Base-by-base conservation (phyloP, 2,113 vertebrate genomes). In the Planiliza haematocheilus region DNA sequence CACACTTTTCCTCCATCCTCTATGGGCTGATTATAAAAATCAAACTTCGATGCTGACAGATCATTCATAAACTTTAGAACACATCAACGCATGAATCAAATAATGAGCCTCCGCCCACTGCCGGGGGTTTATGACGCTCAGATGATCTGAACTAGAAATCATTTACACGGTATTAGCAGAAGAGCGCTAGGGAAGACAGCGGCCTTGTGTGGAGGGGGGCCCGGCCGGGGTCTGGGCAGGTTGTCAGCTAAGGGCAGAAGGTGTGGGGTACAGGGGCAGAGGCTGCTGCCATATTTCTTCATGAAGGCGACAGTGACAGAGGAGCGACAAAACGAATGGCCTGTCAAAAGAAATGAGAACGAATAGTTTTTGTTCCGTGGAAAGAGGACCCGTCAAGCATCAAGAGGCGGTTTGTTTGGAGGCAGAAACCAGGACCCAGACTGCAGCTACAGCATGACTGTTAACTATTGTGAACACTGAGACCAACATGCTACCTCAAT, bases 341-440 rank as follows among this genome's bases (percentile, higher is more conserved):
- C 92, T 94, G 93, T 93, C 93, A 92, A 53, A 84, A 72, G 70
- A 92, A 93, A 94, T 93, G 92, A 94, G 91, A 86, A 94, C 61
- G 77, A 92, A 94, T 94, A 90, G 92, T 92, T 92, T 69, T 70
- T 83, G 78, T 84, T 86, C 79, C 72, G 58, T 57, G 70, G 86
- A 78, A 92, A 88, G 84, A 78, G 73, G 91, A 89, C 71, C 82
- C 85, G 90, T 93, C 87, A 91, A 91, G 85, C 89, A 87, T 92
- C 92, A 90, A 91, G 86, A 60, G 69, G 51, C 17, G 72, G 60
- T 84, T 85, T 34, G 43, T 83, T 81, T 70, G 52, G 74, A 80
- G 69, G 50, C 58, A 74, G 75, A 58, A 53, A 63, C 80, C 67
- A 70, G 65, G 67, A 75, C 59, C 21, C 48, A 61, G 62, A 63